Percentiles rank a stretch among this genome's conserved stretches.
Evolutionary conservation across 2,888 invertebrate genomes (phyloP).

Genomic region (Chalcosyrphus nemorum): DNA sequence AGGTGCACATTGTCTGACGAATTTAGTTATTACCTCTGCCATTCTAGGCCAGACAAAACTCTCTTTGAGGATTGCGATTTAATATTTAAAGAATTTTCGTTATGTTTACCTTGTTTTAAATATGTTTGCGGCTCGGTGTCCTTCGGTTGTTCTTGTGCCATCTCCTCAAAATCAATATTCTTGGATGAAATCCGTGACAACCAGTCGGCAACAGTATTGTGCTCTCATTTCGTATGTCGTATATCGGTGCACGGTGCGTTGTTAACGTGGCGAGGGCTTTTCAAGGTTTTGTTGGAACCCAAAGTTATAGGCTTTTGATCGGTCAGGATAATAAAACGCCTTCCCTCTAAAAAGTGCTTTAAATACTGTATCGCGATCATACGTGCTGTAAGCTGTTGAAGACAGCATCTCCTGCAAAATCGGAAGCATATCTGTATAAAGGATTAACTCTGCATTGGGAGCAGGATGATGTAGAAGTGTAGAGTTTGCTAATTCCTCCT

Average conservation of each 20-base stretch:
- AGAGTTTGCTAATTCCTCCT: background rate
- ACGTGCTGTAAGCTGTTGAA: background rate
- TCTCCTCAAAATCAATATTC: background rate
- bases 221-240: background rate
- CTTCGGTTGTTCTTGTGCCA: background rate
- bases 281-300: background rate
- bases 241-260: background rate
- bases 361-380: background rate
- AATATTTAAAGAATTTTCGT: too few species aligned
- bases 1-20: too few species aligned
- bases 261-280: background rate
- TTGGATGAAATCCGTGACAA: background rate
- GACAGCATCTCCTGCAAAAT: too few species aligned
- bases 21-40: too few species aligned
- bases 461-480: conserved; percentile 1
- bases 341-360: background rate
- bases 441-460: background rate
- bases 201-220: background rate
- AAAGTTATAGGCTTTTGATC: conserved; percentile 2
- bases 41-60: too few species aligned
- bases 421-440: background rate
- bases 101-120: too few species aligned
- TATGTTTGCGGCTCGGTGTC: background rate
- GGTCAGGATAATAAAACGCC: background rate
- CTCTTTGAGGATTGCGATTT: too few species aligned